Percentiles rank a stretch among this genome's conserved stretches.
Conservation (phyloP, 2,888 invertebrate species). For the Digitonthophagus gazella region DNA sequence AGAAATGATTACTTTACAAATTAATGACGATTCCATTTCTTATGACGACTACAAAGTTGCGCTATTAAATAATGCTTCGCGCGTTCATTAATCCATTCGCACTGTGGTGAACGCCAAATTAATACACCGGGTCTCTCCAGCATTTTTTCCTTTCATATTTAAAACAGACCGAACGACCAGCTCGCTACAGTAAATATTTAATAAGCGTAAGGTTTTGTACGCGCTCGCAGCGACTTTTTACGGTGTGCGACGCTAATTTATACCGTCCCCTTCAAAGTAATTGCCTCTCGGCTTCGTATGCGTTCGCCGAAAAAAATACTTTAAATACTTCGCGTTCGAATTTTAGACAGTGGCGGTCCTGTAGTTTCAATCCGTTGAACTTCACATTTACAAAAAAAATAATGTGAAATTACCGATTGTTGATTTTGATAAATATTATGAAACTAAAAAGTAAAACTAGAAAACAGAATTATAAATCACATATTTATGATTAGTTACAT, state of each 20-base stretch:
- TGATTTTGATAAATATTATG: too few relatives aligned
- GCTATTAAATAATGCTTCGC: background rate
- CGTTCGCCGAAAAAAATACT: background rate
- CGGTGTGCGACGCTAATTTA: slow-evolving; percentile 11
- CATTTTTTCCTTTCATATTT: background rate
- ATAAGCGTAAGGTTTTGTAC: background rate
- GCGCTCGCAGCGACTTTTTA: background rate
- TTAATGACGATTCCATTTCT: background rate
- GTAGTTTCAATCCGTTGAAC: background rate
- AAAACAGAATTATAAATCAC: too few relatives aligned
- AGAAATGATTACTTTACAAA: background rate
- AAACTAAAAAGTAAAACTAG: too few relatives aligned
- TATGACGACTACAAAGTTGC: background rate
- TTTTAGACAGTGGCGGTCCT: background rate
- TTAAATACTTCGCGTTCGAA: background rate
- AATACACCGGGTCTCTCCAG: background rate
- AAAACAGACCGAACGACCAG: background rate
- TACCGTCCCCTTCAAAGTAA: slow-evolving; percentile 8
- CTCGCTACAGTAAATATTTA: background rate
- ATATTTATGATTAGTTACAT: too few relatives aligned
- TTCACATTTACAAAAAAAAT: too few relatives aligned
- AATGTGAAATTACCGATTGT: too few relatives aligned
- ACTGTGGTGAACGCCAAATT: background rate
- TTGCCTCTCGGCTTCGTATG: slow-evolving; percentile 1
- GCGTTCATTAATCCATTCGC: background rate